Conservation (phyloP, 1,140 invertebrate species). For the Thaumetopoea pityocampa region DNA sequence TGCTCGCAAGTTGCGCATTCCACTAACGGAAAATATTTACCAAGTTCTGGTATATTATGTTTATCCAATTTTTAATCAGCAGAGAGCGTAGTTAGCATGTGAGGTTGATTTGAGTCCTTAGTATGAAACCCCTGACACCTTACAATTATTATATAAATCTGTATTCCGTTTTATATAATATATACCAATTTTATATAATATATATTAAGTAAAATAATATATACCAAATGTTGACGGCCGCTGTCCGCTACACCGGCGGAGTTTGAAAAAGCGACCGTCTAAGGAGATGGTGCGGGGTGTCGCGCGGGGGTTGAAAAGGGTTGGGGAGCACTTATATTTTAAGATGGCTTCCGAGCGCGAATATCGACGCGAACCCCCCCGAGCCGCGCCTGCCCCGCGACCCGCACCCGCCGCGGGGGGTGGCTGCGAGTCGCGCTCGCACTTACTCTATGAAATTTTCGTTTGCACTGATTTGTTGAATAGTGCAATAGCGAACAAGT, state of each 20-base stretch:
- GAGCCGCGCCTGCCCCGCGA: slow-evolving; percentile 22
- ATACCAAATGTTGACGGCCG: slow-evolving; percentile 43
- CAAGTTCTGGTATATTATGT: too few species aligned
- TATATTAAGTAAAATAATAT: not conserved
- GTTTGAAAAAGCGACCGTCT: slow-evolving; percentile 68
- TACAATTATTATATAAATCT: too few species aligned
- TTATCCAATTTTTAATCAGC: too few species aligned
- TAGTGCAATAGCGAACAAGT: not conserved
- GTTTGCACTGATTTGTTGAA: slow-evolving; percentile 15
- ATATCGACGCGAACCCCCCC: slow-evolving; percentile 54
- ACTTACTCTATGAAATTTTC: slow-evolving; percentile 24
- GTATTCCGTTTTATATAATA: too few species aligned
- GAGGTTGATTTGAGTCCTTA: too few species aligned
- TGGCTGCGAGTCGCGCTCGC: slow-evolving; percentile 2
- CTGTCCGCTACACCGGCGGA: slow-evolving; percentile 35
- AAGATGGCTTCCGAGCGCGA: slow-evolving; percentile 69
- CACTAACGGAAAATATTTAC: too few species aligned
- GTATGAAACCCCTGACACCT: too few species aligned
- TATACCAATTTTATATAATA: too few species aligned
- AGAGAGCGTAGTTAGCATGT: too few species aligned
- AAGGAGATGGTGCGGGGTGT: slow-evolving; percentile 62
- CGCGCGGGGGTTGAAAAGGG: slow-evolving; percentile 32
- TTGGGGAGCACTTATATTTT: slow-evolving; percentile 62
- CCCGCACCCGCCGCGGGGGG: not conserved
- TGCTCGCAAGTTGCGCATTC: too few species aligned